Evolutionary conservation across 2,888 invertebrate species (phyloP), one percentile per base, ranked within the genome.

Genomic region (Molanna angustata): DNA sequence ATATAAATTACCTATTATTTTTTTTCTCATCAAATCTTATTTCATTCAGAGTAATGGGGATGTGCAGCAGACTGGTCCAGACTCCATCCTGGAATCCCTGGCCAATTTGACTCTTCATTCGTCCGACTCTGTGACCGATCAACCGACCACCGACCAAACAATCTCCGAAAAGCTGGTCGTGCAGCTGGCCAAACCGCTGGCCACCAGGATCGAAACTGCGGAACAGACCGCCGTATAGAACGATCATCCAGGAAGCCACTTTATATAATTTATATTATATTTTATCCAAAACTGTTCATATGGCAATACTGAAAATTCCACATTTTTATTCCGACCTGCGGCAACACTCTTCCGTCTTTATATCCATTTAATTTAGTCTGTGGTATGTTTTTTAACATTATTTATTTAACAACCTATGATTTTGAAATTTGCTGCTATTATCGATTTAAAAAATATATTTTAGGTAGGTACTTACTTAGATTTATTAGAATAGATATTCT

Each of bases 111-210:
- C 62, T 11, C 54, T 54, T 4, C 42, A 49, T 1, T 47, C 56
- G 37, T 62, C 63, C 4, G 39, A 49, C 4, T 71, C 77, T 16
- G 75, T 77, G 55, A 73, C 71, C 37, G 73, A 78, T 9, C 73
- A 73, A 16, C 72, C 73, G 57, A 64, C 79, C 35, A 72, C 73
- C 58, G 73, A 73, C 16, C 72, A 73, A 57, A 64, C 79, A 39
- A 73, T 73, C 58, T 65, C 66, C 13, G 64, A 64, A 42, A 67
- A 64, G 54, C 62, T 71, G 54, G 65, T 62, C 45, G 69, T 73
- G 32, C 73, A 78, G 60, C 72, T 76, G n/a, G 71, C 74, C 58
- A 74, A 78, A 58, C 76, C 77, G 7, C 71, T 76, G 14, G 66
- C 49, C 46, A 67, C 50, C 46, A 67, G 73, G 65, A 75, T 77